Base-by-base conservation (phyloP, 2,888 invertebrate genomes). In the Cremastobaeus sp. region DNA sequence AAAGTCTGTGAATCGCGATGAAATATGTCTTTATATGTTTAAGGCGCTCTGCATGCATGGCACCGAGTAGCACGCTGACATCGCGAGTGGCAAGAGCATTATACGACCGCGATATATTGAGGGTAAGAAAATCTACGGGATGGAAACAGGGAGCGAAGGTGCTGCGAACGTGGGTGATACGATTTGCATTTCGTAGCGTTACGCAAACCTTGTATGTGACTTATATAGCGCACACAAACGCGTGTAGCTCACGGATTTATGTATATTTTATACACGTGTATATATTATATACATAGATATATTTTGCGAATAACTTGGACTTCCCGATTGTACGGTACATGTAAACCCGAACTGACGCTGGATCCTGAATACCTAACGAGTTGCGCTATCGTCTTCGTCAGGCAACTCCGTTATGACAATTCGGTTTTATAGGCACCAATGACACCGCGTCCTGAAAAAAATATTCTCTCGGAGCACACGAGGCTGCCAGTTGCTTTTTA, bases 151-250 rank as follows among this genome's bases (percentile, higher is more conserved):
- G 41, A 11, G 45, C 20, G 34, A 20, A 39, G 52, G 62, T 37
- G 62, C 47, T 28, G 37, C 39, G 25, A 55, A n/a, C n/a, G 17
- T 78, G 80, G 81, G 80, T 77, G 84, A 83, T 84, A 83, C 78
- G 84, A 85, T 85, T 85, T 85, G 84, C 85, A 85, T 85, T 83
- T 80, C 78, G 81, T 75, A 76, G 77, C 80, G 69, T 74, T 77
- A 69, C 68, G 60, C 79, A 79, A 80, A 77, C 77, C 78, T 70
- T 47, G 39, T 34, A 34, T 70, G 60, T 32, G 69, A 78, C 76
- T 79, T 62, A 76, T 74, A 74, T 48, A 55, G 70, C 74, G 48
- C 76, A 69, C 72, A 69, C 76, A 76, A 73, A 72, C 57, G 39
- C 71, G 18, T 66, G 65, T 21, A 50, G 54, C 60, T 34, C 35